Evolutionary conservation across 2,888 invertebrate genomes (phyloP).

Genomic region (Theretra japonica): DNA sequence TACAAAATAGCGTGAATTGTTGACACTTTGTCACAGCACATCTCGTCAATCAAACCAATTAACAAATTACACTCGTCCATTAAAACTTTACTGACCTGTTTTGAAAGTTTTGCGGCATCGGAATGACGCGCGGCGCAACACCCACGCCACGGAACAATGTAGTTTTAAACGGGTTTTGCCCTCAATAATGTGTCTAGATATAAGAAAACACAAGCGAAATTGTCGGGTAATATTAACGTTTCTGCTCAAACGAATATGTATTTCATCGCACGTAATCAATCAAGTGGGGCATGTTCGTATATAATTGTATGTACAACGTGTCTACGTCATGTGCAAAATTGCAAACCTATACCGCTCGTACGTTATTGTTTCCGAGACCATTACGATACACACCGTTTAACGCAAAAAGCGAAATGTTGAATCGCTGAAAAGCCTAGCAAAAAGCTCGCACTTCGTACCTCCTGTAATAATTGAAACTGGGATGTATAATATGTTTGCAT

Average conservation of each 20-base stretch:
- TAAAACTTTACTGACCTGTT: conserved; percentile 66
- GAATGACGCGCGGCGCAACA: conserved; percentile 35
- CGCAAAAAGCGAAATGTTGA: conserved; percentile 58
- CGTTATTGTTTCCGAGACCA: conserved; percentile 68
- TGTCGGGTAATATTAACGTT: not conserved
- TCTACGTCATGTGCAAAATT: conserved; percentile 47
- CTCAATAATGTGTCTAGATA: not conserved
- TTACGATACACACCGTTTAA: conserved; percentile 71
- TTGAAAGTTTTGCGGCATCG: conserved; percentile 56
- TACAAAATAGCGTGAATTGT: not conserved
- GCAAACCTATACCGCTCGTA: conserved; percentile 54
- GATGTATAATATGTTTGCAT: conserved; percentile 50
- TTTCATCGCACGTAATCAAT: conserved; percentile 10
- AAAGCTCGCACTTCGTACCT: conserved; percentile 54
- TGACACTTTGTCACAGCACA: not conserved
- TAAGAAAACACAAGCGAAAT: not conserved
- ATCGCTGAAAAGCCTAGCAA: conserved; percentile 49
- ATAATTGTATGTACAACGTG: conserved; percentile 38
- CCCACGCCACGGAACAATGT: not conserved
- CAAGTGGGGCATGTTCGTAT: conserved; percentile 29
- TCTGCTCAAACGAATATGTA: not conserved
- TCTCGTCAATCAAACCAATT: conserved; percentile 68
- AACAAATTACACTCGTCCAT: conserved; percentile 64
- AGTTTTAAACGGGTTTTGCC: not conserved
- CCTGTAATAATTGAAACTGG: conserved; percentile 60